phyloP scores from a whole-genome alignment of 2,888 invertebrate genomes.

The Ormyrus nitidulus region DNA sequence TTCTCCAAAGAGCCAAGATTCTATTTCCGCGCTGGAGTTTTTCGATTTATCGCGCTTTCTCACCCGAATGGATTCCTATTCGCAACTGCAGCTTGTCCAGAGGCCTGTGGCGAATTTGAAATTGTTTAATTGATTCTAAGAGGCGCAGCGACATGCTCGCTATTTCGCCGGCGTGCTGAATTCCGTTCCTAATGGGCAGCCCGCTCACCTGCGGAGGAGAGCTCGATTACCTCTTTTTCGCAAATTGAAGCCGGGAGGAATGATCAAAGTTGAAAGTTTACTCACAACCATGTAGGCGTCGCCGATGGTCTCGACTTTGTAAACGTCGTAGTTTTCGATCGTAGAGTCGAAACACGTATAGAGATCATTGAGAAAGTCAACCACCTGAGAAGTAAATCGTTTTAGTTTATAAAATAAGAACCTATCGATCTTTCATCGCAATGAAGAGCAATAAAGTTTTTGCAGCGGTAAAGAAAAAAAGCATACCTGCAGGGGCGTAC shows the following conservation, averaged over 20 bases:
- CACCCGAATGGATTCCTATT: constrained; percentile 93
- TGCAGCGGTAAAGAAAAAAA: background rate
- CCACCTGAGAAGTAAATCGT: constrained; percentile 80
- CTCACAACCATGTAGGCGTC: constrained; percentile 95
- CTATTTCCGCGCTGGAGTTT: background rate
- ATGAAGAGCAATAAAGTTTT: background rate
- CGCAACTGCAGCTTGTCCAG: constrained; percentile 88
- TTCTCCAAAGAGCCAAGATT: too few species aligned
- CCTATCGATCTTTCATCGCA: constrained; percentile 18
- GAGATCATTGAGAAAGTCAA: constrained; percentile 93
- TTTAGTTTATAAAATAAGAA: constrained; percentile 58
- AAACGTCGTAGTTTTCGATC: constrained; percentile 93
- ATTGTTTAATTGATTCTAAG: constrained; percentile 88
- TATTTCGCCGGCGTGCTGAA: constrained; percentile 93
- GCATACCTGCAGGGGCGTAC: constrained; percentile 88
- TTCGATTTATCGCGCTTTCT: background rate
- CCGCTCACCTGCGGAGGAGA: constrained; percentile 83
- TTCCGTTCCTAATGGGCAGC: constrained; percentile 91
- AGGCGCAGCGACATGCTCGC: constrained; percentile 94
- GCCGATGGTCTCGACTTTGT: constrained; percentile 95
- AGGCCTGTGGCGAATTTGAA: constrained; percentile 92
- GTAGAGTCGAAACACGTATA: constrained; percentile 97
- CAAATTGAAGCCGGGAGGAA: background rate
- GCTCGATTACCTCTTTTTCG: background rate
- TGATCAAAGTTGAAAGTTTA: constrained; percentile 58